Conservation (phyloP, 35 echinoderm and acorn worm genomes). For the Chiridota heheva region DNA sequence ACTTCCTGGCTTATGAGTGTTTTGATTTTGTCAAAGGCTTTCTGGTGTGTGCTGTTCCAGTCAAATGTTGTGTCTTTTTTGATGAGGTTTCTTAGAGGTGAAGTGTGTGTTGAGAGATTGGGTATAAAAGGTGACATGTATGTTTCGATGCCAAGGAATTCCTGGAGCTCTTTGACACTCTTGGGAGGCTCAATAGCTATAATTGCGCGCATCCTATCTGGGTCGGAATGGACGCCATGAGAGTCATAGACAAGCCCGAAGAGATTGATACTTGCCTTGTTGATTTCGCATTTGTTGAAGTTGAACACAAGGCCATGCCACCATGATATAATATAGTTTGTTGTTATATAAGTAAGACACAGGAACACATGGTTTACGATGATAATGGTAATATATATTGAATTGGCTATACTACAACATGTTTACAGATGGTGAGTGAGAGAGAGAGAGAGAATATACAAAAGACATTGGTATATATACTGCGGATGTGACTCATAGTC, state of each 20-base stretch:
- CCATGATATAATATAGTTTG: no score
- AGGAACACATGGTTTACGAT: no score
- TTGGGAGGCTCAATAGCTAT: neutral
- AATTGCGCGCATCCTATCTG: conserved; percentile 46
- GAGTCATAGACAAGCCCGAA: conserved; percentile 42
- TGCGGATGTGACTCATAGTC: no score
- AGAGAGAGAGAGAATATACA: no score
- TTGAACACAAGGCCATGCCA: conserved; percentile 52
- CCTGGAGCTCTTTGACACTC: conserved; percentile 17
- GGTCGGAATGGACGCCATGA: conserved; percentile 42
- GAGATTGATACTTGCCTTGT: conserved; percentile 39
- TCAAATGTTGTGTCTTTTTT: no score
- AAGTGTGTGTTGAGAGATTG: no score
- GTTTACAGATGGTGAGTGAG: no score
- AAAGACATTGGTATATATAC: no score
- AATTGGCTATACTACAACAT: no score
- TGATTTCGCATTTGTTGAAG: conserved; percentile 47
- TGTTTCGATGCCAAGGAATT: conserved; percentile 27
- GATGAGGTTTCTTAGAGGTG: no score
- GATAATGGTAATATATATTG: no score
- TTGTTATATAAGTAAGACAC: no score
- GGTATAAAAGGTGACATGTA: conserved; percentile 29
- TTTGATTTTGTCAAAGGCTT: conserved; percentile 38
- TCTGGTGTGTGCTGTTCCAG: conserved; percentile 25
- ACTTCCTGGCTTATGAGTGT: conserved; percentile 17